These are phyloP conservation scores for Poeciliopsis turrubarensis DNA, from an alignment of 2,113 vertebrate genomes.

Conservation along the genomic window DNA sequence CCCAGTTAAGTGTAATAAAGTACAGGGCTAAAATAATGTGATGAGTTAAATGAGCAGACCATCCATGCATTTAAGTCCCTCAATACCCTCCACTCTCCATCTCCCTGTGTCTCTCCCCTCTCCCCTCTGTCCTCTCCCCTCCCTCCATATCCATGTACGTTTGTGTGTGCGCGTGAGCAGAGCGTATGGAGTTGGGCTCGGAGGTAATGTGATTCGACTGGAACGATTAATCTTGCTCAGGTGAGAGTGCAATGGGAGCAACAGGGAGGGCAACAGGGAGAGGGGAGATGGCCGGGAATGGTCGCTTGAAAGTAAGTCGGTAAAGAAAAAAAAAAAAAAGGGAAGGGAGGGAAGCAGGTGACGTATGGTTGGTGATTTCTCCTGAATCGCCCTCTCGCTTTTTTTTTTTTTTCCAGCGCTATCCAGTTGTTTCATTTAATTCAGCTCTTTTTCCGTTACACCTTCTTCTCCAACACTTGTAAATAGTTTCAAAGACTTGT, in stretches of 20 bases:
- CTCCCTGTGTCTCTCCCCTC: conserved; percentile 25
- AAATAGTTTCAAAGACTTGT: neutral
- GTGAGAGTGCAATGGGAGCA: conserved; percentile 67
- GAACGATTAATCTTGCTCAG: conserved; percentile 82
- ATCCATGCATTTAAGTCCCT: conserved; percentile 67
- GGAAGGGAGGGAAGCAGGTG: conserved; percentile 27
- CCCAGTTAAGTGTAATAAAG: conserved; percentile 79
- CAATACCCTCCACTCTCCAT: conserved; percentile 34
- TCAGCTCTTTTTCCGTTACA: conserved; percentile 12
- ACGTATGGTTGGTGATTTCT: conserved; percentile 32
- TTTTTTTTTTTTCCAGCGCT: conserved; percentile 18
- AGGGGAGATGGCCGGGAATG: conserved; percentile 57
- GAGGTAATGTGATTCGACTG: conserved; percentile 79
- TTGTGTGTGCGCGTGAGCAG: conserved; percentile 31
- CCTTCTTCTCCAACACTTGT: neutral
- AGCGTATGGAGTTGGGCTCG: conserved; percentile 56
- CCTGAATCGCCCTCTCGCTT: conserved; percentile 10
- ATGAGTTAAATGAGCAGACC: conserved; percentile 79
- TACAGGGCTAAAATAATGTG: conserved; percentile 75
- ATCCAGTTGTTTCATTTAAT: conserved; percentile 36
- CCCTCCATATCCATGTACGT: conserved; percentile 1
- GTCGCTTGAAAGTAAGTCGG: conserved; percentile 52
- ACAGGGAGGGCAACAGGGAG: conserved; percentile 51
- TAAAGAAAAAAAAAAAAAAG: conserved; percentile 30
- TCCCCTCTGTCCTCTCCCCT: conserved; percentile 12